Conservation (phyloP, 2,888 invertebrate genomes). For the Amphipoea lucens region DNA sequence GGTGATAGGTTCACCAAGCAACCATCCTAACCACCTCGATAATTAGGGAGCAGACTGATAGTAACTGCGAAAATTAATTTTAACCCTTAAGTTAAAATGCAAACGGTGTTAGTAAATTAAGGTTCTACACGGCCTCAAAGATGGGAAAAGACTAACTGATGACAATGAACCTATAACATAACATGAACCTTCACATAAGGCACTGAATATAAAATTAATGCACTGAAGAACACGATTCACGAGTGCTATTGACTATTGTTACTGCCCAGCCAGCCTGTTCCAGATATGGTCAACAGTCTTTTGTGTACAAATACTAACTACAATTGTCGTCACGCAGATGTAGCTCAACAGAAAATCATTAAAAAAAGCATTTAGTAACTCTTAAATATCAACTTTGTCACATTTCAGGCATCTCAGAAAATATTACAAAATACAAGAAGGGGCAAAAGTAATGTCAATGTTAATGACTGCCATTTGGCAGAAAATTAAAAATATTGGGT, state of each 20-base stretch:
- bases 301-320: neutral
- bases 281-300: neutral
- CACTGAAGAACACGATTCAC: constrained; percentile 9
- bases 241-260: constrained; percentile 20
- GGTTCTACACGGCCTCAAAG: neutral
- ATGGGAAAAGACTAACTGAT: neutral
- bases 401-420: neutral
- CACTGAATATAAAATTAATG: neutral
- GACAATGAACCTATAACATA: neutral
- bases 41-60: neutral
- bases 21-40: neutral
- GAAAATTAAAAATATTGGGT: too few relatives aligned
- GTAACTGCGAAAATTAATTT: neutral
- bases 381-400: neutral
- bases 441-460: too few relatives aligned
- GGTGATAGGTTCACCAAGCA: too few relatives aligned
- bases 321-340: neutral
- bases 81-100: neutral
- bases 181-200: neutral
- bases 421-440: neutral
- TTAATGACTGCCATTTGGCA: too few relatives aligned
- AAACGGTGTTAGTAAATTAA: neutral
- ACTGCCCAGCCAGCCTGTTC: neutral
- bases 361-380: neutral
- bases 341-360: constrained; percentile 8